These are phyloP conservation scores for Pterobdella sp. DNA, from an alignment of 2,888 invertebrate genomes.

Conservation along the genomic window DNA sequence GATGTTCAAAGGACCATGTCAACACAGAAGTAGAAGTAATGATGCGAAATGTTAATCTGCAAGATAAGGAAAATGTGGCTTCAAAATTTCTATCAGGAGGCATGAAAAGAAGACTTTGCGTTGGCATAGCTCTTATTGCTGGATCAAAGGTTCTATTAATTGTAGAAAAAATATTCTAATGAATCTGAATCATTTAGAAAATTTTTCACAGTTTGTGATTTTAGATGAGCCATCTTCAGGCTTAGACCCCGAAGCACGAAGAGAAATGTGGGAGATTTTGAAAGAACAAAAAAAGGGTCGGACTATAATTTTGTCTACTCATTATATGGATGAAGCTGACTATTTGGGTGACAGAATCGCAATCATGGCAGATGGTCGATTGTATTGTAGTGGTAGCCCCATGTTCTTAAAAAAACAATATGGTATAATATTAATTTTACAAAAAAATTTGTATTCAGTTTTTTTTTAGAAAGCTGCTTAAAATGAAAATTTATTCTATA, in stretches of 20 bases:
- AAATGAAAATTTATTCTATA: not conserved
- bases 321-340: slow-evolving; percentile 87
- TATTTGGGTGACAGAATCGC: slow-evolving; percentile 76
- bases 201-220: slow-evolving; percentile 51
- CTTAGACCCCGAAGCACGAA: slow-evolving; percentile 57
- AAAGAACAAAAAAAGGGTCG: slow-evolving; percentile 60
- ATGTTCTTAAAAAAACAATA: slow-evolving; percentile 68
- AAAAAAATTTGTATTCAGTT: too few relatives aligned
- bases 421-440: slow-evolving; percentile 54
- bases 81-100: slow-evolving; percentile 46
- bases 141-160: slow-evolving; percentile 46
- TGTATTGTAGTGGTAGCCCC: slow-evolving; percentile 73
- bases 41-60: slow-evolving; percentile 33
- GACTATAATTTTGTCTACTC: slow-evolving; percentile 66
- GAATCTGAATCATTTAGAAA: not conserved
- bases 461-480: not conserved
- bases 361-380: slow-evolving; percentile 72
- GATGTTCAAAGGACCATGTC: slow-evolving; percentile 38
- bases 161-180: too few relatives aligned
- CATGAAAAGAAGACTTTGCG: slow-evolving; percentile 48
- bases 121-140: slow-evolving; percentile 49
- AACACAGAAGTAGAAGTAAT: slow-evolving; percentile 39
- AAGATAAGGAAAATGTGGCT: slow-evolving; percentile 39
- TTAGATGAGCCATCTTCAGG: slow-evolving; percentile 55
- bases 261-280: slow-evolving; percentile 67